Percentiles rank a stretch among this genome's conserved stretches.
Conservation (phyloP, 2,888 invertebrate species). For the Drosophila bunnanda region DNA sequence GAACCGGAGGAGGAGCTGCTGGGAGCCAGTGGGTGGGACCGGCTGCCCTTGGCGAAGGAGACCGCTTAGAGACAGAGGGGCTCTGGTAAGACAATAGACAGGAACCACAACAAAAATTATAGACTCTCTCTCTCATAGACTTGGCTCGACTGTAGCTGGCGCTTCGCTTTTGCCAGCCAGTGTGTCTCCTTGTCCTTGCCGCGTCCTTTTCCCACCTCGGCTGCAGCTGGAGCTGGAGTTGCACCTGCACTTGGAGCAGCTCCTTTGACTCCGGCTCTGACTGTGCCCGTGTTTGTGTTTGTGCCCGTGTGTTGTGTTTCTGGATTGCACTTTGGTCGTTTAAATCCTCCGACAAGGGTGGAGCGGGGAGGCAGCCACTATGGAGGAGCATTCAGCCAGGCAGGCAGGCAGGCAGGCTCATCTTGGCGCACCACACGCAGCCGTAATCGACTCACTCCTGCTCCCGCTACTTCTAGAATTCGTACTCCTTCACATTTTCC, state of each 20-base stretch:
- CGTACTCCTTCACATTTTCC: constrained; percentile 2
- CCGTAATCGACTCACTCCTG: constrained; percentile 49
- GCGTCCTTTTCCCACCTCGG: background rate
- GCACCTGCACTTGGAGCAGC: constrained; percentile 8
- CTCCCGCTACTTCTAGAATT: constrained; percentile 6
- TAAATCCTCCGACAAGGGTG: constrained; percentile 61
- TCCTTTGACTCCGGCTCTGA: constrained; percentile 13
- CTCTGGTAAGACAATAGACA: constrained; percentile 72
- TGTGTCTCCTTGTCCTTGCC: constrained; percentile 8
- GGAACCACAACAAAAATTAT: constrained; percentile 80
- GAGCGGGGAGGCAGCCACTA: constrained; percentile 17
- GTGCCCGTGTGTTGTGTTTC: constrained; percentile 43
- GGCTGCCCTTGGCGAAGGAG: constrained; percentile 38
- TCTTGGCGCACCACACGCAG: constrained; percentile 74
- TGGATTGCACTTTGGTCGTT: constrained; percentile 70
- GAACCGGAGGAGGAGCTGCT: background rate
- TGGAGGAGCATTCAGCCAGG: constrained; percentile 54
- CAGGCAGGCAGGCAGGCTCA: constrained; percentile 59
- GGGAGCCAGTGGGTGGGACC: background rate
- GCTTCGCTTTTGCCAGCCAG: constrained; percentile 33
- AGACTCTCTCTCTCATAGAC: constrained; percentile 44
- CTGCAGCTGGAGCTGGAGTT: background rate
- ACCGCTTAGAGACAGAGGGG: constrained; percentile 21
- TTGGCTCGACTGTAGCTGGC: constrained; percentile 13
- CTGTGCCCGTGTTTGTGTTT: constrained; percentile 27